Conservation (phyloP, 1,140 invertebrate species). For the Fragariocoptes setiger region DNA sequence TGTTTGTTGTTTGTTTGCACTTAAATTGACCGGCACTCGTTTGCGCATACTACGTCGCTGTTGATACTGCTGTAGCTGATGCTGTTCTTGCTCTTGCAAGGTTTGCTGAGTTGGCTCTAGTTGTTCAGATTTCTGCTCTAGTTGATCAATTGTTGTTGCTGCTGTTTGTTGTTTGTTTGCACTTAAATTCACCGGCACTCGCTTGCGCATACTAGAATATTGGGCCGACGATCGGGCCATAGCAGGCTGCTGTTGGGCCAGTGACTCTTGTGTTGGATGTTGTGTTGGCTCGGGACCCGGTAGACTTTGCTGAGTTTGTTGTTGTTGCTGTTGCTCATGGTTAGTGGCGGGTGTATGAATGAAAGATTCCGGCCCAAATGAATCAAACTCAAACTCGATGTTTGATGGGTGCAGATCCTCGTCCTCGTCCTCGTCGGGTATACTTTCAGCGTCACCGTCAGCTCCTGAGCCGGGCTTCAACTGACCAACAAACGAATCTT, state of each 20-base stretch:
- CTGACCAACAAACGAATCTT: constrained; percentile 10
- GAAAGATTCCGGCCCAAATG: constrained; percentile 11
- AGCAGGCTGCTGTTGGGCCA: background rate
- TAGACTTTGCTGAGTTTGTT: background rate
- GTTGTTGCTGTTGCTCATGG: no score
- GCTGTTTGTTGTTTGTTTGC: background rate
- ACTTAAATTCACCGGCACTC: background rate
- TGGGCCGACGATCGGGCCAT: background rate
- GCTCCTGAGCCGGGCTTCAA: constrained; percentile 5
- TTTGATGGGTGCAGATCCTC: background rate
- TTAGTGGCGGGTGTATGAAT: constrained; percentile 3
- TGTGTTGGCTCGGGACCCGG: background rate
- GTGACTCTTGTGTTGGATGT: no score
- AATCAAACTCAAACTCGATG: constrained; percentile 10
- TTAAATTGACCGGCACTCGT: background rate
- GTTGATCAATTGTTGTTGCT: background rate
- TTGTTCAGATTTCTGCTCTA: background rate
- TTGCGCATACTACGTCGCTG: background rate
- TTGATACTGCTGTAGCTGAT: no score
- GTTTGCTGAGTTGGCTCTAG: no score
- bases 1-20: background rate
- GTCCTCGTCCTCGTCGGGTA: background rate
- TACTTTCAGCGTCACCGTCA: constrained; percentile 3
- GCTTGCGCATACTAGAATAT: background rate
- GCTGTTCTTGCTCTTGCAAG: no score